Base-by-base conservation (phyloP, 2,888 invertebrate genomes). In the Beris morrisii region DNA sequence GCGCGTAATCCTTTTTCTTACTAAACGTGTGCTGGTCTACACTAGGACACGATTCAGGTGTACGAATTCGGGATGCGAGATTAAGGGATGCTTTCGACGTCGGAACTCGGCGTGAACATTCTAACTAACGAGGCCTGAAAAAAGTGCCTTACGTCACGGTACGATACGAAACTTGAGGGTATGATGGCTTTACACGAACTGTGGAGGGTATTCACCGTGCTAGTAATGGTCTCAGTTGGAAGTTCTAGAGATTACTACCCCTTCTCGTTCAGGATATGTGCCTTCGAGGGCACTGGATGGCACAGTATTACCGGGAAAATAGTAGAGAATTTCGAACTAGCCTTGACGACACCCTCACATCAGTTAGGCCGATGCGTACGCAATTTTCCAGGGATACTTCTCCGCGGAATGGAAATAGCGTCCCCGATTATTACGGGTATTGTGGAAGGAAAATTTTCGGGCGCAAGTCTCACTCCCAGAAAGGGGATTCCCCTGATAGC, bases 81-180 rank as follows among this genome's bases (percentile, higher is more conserved):
- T 38, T 52, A 52, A 22, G 52, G 50, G 61, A 61, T 61, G 61
- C 61, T 61, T 61, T 52, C 61, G 61, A 61, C 43, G 43, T 61
- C 38, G 52, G 50, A 12, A 61, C 52, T 32, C 61, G 61, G 52
- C 38, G 52, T 52, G 50, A 52, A 32, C 52, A 38, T 52, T 61
- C 61, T 61, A 50, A 61, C 61, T 52, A 52, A 38, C 46, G 61
- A 52, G 50, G 38, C 30, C 38, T 50, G 50, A 32, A 44, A 61
- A 61, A 61, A 52, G 38, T 52, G 38, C 52, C 52, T 61, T 61
- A 61, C 61, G 61, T 61, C 61, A 61, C 61, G 38, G 52, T 38
- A 46, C 61, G 32, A 50, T 43, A 38, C 22, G 52, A 61, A 30
- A 50, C 22, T 43, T 50, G 61, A 50, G 52, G 22, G 61, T 61